These are phyloP conservation scores for Synanthedon formicaeformis DNA, from an alignment of 2,888 invertebrate genomes.

Conservation along the genomic window DNA sequence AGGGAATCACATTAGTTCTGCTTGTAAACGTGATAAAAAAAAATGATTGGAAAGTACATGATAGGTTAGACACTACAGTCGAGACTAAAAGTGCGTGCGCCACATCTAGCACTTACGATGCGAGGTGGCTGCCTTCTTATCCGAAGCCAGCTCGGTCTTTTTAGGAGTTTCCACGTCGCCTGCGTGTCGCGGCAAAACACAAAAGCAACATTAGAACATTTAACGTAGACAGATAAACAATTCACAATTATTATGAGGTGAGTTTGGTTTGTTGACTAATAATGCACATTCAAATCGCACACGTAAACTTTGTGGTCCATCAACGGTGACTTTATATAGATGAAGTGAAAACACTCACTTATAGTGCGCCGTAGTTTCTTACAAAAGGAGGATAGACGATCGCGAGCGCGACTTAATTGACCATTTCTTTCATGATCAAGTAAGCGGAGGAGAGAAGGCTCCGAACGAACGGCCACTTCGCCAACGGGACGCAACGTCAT, in stretches of 20 bases:
- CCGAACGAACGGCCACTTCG: conserved; percentile 50
- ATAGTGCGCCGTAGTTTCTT: conserved; percentile 64
- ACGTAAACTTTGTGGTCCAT: not conserved
- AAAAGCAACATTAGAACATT: conserved; percentile 64
- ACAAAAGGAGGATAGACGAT: conserved; percentile 59
- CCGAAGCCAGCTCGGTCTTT: conserved; percentile 62
- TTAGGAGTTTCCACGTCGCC: conserved; percentile 68
- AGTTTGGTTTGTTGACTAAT: not conserved
- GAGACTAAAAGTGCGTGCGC: conserved; percentile 28
- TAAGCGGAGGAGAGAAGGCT: conserved; percentile 53
- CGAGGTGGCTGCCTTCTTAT: conserved; percentile 60
- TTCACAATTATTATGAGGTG: not conserved
- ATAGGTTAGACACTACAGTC: conserved; percentile 8
- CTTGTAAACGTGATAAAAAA: no score
- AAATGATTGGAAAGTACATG: no score
- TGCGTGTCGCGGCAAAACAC: conserved; percentile 61
- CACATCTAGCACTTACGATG: conserved; percentile 68
- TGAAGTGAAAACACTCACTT: conserved; percentile 44
- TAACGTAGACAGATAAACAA: not conserved
- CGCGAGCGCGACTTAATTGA: conserved; percentile 57
- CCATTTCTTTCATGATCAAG: conserved; percentile 55
- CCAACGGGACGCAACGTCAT: conserved; percentile 50
- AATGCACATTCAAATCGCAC: no score
- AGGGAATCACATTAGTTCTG: no score
- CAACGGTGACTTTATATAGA: not conserved